Evolutionary conservation across 1,140 invertebrate species (phyloP).

Genomic region (Parapsyche elsis): DNA sequence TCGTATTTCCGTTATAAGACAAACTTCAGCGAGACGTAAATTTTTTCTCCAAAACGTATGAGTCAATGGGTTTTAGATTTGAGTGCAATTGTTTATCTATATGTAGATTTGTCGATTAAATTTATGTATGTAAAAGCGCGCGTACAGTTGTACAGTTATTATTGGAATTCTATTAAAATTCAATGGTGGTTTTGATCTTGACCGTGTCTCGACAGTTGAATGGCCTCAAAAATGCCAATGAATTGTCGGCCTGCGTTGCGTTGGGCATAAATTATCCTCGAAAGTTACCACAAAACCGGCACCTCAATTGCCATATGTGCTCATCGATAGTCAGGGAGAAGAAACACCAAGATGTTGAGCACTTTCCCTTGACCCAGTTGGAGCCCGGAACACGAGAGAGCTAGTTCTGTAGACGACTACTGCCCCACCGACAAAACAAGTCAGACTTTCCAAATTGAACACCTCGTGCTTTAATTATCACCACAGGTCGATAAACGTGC

Average conservation of each 20-base stretch:
- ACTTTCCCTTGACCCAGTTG: slow-evolving; percentile 43
- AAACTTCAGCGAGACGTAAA: neutral
- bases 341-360: slow-evolving; percentile 35
- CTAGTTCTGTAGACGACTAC: neutral
- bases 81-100: too few relatives aligned
- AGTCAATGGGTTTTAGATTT: too few relatives aligned
- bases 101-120: too few relatives aligned
- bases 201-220: slow-evolving; percentile 3
- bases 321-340: slow-evolving; percentile 5
- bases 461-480: slow-evolving; percentile 41
- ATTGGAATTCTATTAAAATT: neutral
- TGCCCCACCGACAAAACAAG: slow-evolving; percentile 14
- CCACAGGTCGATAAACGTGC: slow-evolving; percentile 10
- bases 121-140: neutral
- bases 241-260: neutral
- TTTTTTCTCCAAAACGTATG: too few relatives aligned
- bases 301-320: slow-evolving; percentile 15
- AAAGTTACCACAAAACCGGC: slow-evolving; percentile 39
- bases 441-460: slow-evolving; percentile 39
- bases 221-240: neutral
- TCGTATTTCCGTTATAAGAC: neutral
- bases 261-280: slow-evolving; percentile 41
- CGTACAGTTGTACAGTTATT: neutral
- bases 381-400: slow-evolving; percentile 37
- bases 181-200: slow-evolving; percentile 13